A percentile compares a stretch with the other conserved stretches of the same genome.
Conservation (phyloP, 2,113 vertebrate species). For the Phrynosoma blainvillii region DNA sequence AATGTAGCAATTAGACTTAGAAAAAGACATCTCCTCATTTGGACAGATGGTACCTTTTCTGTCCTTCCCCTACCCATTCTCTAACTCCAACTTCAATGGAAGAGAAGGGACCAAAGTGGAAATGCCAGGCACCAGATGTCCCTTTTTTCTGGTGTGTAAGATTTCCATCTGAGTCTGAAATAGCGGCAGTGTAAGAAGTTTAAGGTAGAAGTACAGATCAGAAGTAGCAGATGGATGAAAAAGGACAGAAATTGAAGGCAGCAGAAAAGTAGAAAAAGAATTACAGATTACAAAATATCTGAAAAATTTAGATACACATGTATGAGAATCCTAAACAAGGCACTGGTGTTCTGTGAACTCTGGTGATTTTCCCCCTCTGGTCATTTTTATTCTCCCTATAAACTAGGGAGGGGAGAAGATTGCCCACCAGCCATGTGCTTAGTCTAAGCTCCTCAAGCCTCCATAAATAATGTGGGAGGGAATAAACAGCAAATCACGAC, state of each 20-base stretch:
- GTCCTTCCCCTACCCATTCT: too few relatives aligned
- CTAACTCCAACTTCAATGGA: neutral
- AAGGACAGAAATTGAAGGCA: neutral
- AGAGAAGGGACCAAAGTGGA: neutral
- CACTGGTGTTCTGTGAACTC: neutral
- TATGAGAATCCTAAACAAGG: neutral
- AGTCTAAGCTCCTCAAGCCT: too few relatives aligned
- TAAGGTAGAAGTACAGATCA: neutral
- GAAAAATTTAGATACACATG: neutral
- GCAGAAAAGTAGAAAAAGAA: neutral
- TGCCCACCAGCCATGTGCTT: too few relatives aligned
- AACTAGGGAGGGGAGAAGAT: too few relatives aligned
- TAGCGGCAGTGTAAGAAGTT: neutral
- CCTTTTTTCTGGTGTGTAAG: neutral
- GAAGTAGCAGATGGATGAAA: neutral
- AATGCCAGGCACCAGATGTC: neutral
- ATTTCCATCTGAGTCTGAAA: rapidly evolving
- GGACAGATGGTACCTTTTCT: neutral
- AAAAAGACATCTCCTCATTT: neutral
- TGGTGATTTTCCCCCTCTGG: neutral
- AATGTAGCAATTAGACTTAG: neutral
- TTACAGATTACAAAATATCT: neutral
- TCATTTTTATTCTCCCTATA: too few relatives aligned
- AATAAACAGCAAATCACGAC: too few relatives aligned
- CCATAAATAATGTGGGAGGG: too few relatives aligned